Percentiles rank a stretch among this genome's conserved stretches.
These are phyloP conservation scores for Noctua janthe DNA, from an alignment of 2,888 invertebrate species.

Conservation along the genomic window DNA sequence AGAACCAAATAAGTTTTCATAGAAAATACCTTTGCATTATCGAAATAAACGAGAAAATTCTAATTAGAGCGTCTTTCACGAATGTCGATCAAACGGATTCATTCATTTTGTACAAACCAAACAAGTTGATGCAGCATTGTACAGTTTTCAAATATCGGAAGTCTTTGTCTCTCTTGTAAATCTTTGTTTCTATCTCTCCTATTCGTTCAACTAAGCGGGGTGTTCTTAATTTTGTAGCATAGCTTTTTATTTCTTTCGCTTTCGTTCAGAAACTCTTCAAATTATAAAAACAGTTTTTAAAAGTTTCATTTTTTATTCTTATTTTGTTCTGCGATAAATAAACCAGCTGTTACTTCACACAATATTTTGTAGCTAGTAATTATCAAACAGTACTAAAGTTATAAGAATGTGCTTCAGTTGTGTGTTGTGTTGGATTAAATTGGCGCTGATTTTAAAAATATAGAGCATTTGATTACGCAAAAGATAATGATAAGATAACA, in stretches of 20 bases:
- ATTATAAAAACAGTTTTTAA: constrained; percentile 4
- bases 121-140: constrained; percentile 58
- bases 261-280: constrained; percentile 73
- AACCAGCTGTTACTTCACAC: constrained; percentile 8
- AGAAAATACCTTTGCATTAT: constrained; percentile 81
- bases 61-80: constrained; percentile 81
- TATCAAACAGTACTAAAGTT: constrained; percentile 34
- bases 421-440: constrained; percentile 42
- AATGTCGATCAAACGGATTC: constrained; percentile 81
- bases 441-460: constrained; percentile 85
- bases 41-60: constrained; percentile 77
- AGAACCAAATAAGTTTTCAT: constrained; percentile 53
- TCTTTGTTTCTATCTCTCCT: constrained; percentile 53
- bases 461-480: constrained; percentile 85
- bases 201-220: not conserved
- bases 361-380: not conserved
- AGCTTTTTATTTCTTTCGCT: constrained; percentile 62
- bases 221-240: constrained; percentile 63
- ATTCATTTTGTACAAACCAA: constrained; percentile 76
- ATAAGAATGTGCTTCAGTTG: constrained; percentile 30
- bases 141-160: constrained; percentile 57
- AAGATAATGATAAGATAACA: constrained; percentile 89
- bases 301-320: not conserved
- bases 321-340: not conserved
- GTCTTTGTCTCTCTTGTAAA: constrained; percentile 53